These are phyloP conservation scores for Halcyon chelicuti DNA, from an alignment of 2,797 vertebrate species.

Conservation along the genomic window DNA sequence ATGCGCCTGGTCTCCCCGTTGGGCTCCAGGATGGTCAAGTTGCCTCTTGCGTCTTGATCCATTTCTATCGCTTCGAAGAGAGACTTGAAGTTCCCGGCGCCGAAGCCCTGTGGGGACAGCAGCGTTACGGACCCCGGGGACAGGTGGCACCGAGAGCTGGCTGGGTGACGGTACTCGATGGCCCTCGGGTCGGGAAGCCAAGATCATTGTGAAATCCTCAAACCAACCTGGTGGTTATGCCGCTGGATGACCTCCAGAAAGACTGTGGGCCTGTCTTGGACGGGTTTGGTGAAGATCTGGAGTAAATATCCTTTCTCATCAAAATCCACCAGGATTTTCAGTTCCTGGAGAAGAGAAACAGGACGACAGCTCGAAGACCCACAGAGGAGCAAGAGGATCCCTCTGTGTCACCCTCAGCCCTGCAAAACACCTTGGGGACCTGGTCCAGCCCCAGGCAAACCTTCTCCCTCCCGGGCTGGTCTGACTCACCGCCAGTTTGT, in stretches of 20 bases:
- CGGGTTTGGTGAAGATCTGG: constrained; percentile 97
- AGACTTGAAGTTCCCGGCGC: constrained; percentile 96
- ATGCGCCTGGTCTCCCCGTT: constrained; percentile 75
- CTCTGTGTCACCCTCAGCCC: background rate
- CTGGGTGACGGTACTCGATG: accelerated
- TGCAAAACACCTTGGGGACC: background rate
- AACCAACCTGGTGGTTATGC: constrained; percentile 92
- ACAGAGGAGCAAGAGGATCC: background rate
- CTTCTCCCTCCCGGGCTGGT: accelerated
- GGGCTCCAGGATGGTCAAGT: constrained; percentile 87
- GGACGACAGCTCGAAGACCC: accelerated
- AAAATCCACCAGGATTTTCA: constrained; percentile 94
- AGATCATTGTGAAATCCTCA: accelerated
- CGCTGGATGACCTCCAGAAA: constrained; percentile 98
- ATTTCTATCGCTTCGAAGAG: constrained; percentile 95
- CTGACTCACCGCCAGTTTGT: constrained; percentile 85
- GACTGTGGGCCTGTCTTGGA: constrained; percentile 95
- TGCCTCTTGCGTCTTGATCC: constrained; percentile 91
- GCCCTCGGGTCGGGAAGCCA: background rate
- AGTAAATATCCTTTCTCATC: constrained; percentile 96
- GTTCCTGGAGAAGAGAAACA: constrained; percentile 75
- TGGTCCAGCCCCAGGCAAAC: background rate
- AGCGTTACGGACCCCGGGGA: accelerated
- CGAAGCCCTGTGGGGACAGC: constrained; percentile 85
- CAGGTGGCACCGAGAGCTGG: accelerated